These are phyloP conservation scores for Xyrichtys novacula DNA, from an alignment of 2,797 vertebrate genomes.

Conservation along the genomic window DNA sequence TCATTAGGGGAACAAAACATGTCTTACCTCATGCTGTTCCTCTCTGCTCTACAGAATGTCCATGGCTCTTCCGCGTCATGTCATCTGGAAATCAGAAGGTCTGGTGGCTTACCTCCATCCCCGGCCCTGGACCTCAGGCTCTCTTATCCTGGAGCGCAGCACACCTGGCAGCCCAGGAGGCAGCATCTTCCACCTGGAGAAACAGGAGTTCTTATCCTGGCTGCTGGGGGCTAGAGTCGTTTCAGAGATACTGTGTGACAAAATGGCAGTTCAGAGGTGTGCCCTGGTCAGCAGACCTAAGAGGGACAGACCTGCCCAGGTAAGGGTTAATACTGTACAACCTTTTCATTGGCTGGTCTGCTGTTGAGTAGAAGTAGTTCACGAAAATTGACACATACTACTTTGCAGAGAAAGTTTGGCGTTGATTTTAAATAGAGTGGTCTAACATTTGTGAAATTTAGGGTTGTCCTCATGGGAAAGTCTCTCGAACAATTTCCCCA, in stretches of 20 bases:
- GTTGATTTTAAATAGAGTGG: too few relatives aligned
- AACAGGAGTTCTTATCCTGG: conserved; percentile 71
- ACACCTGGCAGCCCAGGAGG: conserved; percentile 17
- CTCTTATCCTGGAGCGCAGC: conserved; percentile 73
- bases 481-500: too few relatives aligned
- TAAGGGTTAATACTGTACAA: conserved; percentile 15
- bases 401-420: too few relatives aligned
- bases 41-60: conserved; percentile 66
- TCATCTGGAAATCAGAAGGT: conserved; percentile 80
- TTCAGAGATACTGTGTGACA: conserved; percentile 75
- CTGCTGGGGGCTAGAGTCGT: conserved; percentile 74
- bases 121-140: conserved; percentile 83
- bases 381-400: too few relatives aligned
- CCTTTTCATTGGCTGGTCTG: neutral
- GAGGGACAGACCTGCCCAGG: conserved; percentile 70
- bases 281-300: conserved; percentile 80
- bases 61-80: conserved; percentile 15
- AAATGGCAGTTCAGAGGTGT: conserved; percentile 77
- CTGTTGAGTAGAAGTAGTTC: too few relatives aligned
- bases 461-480: too few relatives aligned
- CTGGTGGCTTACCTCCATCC: conserved; percentile 81
- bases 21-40: too few relatives aligned
- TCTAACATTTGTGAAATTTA: too few relatives aligned
- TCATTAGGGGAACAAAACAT: too few relatives aligned
- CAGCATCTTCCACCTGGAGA: conserved; percentile 78